These are phyloP conservation scores for Mus minutoides DNA, from an alignment of 2,797 vertebrate species.

Conservation along the genomic window DNA sequence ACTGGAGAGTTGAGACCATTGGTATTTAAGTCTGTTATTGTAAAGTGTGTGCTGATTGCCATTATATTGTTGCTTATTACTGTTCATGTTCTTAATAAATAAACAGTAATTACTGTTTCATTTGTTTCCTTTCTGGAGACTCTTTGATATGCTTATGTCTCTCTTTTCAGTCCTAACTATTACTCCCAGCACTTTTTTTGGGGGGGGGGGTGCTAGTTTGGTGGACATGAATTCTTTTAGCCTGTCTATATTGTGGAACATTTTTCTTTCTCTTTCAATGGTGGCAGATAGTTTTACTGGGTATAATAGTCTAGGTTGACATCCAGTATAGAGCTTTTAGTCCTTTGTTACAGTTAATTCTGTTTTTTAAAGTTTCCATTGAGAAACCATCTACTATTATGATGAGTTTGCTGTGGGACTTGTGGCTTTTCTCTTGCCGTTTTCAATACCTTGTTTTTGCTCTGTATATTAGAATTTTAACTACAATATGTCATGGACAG, in stretches of 20 bases:
- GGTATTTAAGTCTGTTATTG: not conserved
- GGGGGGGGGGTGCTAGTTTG: too few relatives aligned
- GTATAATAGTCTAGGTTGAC: not conserved
- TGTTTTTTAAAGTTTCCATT: not conserved
- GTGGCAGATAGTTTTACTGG: not conserved
- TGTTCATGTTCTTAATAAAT: not conserved
- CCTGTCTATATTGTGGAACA: not conserved
- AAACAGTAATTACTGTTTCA: not conserved
- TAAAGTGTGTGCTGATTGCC: not conserved
- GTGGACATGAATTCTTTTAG: not conserved
- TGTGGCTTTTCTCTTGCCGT: not conserved
- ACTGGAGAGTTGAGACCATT: not conserved
- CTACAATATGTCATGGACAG: not conserved
- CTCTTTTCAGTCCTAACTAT: not conserved
- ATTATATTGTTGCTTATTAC: not conserved
- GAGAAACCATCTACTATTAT: not conserved
- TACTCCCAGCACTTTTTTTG: not conserved
- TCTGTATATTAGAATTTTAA: not conserved
- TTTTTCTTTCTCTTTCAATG: not conserved
- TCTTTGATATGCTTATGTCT: not conserved
- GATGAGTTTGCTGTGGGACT: not conserved
- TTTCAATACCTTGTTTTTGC: not conserved
- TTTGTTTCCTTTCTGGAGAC: not conserved
- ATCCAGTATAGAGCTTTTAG: not conserved
- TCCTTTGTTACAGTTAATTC: not conserved